phyloP scores from a whole-genome alignment of 2,113 vertebrate species.

The Podarcis raffonei region DNA sequence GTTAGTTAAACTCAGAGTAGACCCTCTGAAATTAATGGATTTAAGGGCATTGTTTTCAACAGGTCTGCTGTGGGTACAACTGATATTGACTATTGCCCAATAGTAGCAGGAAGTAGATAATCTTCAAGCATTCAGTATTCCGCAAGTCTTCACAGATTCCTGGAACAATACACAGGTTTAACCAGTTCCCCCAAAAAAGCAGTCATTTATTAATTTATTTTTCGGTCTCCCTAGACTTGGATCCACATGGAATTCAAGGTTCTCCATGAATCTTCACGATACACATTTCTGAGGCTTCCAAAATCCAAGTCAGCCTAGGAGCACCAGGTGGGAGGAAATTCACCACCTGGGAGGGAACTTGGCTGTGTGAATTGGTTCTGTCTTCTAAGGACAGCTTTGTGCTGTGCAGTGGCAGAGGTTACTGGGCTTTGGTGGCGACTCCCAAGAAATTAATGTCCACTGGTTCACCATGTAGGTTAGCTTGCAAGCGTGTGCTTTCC shows the following conservation, averaged over 20 bases:
- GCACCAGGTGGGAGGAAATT: neutral
- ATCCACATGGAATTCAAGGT: neutral
- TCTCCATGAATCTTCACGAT: neutral
- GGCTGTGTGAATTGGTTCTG: neutral
- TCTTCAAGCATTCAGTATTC: neutral
- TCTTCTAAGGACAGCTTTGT: neutral
- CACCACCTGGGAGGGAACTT: neutral
- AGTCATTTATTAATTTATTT: neutral
- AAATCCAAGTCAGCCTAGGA: neutral
- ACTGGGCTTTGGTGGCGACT: neutral
- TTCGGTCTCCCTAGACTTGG: neutral
- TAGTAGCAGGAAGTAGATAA: neutral
- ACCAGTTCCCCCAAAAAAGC: neutral
- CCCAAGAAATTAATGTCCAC: neutral
- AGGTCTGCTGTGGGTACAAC: too few relatives aligned
- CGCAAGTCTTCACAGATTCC: neutral
- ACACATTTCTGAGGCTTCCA: neutral
- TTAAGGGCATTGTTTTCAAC: too few relatives aligned
- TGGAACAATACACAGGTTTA: neutral
- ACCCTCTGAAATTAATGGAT: too few relatives aligned
- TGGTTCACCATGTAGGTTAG: neutral
- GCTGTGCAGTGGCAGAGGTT: neutral
- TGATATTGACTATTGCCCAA: too few relatives aligned
- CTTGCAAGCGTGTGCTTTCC: neutral
- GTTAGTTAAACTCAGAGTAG: too few relatives aligned